These are phyloP conservation scores for Loris lydekkerianus DNA, from an alignment of 2,797 vertebrate genomes.

Conservation along the genomic window DNA sequence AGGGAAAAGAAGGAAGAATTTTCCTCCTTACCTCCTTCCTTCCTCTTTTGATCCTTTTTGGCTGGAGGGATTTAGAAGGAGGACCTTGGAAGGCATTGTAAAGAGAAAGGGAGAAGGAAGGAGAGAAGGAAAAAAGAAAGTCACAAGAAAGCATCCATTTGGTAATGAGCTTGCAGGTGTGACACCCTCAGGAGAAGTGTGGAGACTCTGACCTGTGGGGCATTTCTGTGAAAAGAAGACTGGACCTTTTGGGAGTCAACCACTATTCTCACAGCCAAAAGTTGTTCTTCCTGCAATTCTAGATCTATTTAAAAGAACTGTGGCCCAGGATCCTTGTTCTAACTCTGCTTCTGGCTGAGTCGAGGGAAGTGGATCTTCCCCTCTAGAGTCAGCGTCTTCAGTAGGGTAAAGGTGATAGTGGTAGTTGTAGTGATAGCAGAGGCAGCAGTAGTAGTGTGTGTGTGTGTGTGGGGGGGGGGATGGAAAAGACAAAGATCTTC, in stretches of 20 bases:
- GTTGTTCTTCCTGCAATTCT: neutral
- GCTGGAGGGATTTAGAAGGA: neutral
- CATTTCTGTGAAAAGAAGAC: neutral
- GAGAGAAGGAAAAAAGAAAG: neutral
- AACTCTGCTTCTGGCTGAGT: neutral
- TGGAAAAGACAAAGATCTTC: neutral
- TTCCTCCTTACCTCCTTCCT: neutral
- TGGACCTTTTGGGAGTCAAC: neutral
- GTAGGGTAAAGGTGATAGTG: neutral
- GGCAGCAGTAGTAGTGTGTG: neutral
- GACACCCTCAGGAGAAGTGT: neutral
- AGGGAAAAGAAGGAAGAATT: neutral
- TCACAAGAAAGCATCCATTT: too few relatives aligned
- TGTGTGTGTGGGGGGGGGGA: too few relatives aligned
- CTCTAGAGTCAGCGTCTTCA: neutral
- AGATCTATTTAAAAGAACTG: neutral
- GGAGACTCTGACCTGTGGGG: neutral
- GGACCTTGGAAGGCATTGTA: neutral
- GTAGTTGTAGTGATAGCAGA: neutral
- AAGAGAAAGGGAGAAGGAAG: neutral
- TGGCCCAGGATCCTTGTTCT: neutral
- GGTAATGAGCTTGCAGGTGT: neutral
- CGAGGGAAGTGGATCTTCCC: neutral
- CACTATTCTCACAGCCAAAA: neutral
- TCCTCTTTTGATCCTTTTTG: neutral